These are phyloP conservation scores for Drosophila tropicalis DNA, from an alignment of 1,140 invertebrate genomes.

Conservation along the genomic window DNA sequence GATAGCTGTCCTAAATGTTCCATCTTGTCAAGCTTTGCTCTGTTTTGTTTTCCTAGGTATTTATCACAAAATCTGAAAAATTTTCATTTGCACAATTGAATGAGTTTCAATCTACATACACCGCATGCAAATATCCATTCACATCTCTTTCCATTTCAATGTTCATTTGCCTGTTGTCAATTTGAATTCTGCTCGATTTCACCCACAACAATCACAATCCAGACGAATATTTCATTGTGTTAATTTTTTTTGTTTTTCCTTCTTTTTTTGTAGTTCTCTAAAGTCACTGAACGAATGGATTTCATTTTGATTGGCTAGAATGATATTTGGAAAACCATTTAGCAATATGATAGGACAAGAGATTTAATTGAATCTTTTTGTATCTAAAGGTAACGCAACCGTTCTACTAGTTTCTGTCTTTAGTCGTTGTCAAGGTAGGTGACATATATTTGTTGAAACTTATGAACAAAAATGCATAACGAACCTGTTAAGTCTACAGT, in stretches of 20 bases:
- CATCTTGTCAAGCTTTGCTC: neutral
- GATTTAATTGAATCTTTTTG: too few species aligned
- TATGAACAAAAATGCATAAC: too few species aligned
- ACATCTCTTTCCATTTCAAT: neutral
- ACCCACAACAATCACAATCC: slow-evolving; percentile 19
- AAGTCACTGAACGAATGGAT: neutral
- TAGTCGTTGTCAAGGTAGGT: too few species aligned
- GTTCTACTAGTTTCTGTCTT: too few species aligned
- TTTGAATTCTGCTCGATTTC: slow-evolving; percentile 42
- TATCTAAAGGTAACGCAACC: too few species aligned
- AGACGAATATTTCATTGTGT: slow-evolving; percentile 16
- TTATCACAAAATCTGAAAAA: slow-evolving; percentile 62
- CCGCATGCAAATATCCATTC: neutral
- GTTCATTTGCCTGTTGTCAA: slow-evolving; percentile 44
- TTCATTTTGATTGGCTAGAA: too few species aligned
- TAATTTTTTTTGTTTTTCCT: slow-evolving; percentile 22
- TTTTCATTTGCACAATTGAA: slow-evolving; percentile 71
- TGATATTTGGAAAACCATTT: too few species aligned
- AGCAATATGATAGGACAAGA: too few species aligned
- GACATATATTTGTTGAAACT: too few species aligned
- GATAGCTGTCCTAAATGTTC: neutral
- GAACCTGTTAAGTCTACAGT: too few species aligned
- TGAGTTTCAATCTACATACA: slow-evolving; percentile 36
- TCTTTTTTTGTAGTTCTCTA: slow-evolving; percentile 20
- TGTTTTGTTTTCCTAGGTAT: slow-evolving; percentile 27